phyloP scores from a whole-genome alignment of 2,113 vertebrate species.

The Labeo catla region DNA sequence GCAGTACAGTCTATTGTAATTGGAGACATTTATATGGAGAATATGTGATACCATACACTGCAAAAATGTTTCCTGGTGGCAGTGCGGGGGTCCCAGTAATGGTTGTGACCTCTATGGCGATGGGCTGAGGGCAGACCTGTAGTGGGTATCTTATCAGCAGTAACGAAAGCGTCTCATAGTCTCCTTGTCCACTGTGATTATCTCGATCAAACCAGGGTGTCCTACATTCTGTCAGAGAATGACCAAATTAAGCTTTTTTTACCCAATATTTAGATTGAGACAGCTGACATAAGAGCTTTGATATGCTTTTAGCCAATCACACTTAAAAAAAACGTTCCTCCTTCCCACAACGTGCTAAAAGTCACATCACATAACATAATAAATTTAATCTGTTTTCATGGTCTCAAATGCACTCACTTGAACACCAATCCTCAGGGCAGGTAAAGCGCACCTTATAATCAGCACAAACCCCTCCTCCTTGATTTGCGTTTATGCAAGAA shows the following conservation, averaged over 20 bases:
- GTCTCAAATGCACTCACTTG: neutral
- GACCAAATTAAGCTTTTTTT: neutral
- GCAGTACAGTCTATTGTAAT: neutral
- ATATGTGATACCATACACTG: constrained; percentile 48
- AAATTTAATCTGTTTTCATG: too few relatives aligned
- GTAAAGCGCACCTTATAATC: constrained; percentile 44
- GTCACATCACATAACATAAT: too few relatives aligned
- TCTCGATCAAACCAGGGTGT: constrained; percentile 66
- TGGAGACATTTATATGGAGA: neutral
- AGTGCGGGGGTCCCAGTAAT: constrained; percentile 50
- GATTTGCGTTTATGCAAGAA: constrained; percentile 62
- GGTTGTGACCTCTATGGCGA: constrained; percentile 64
- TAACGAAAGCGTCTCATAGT: too few relatives aligned
- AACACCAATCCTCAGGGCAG: constrained; percentile 27
- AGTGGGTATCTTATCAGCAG: neutral
- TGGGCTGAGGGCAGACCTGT: constrained; percentile 59
- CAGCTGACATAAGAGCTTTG: too few relatives aligned
- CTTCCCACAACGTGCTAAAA: too few relatives aligned
- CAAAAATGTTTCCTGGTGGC: constrained; percentile 51
- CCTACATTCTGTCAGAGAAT: constrained; percentile 58
- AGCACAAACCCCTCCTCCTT: constrained; percentile 27
- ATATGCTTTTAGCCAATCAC: too few relatives aligned
- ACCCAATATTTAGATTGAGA: too few relatives aligned
- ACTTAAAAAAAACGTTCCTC: too few relatives aligned
- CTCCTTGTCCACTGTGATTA: constrained; percentile 28